Conservation (phyloP, 2,797 vertebrate species). For the Microhierax caerulescens region DNA sequence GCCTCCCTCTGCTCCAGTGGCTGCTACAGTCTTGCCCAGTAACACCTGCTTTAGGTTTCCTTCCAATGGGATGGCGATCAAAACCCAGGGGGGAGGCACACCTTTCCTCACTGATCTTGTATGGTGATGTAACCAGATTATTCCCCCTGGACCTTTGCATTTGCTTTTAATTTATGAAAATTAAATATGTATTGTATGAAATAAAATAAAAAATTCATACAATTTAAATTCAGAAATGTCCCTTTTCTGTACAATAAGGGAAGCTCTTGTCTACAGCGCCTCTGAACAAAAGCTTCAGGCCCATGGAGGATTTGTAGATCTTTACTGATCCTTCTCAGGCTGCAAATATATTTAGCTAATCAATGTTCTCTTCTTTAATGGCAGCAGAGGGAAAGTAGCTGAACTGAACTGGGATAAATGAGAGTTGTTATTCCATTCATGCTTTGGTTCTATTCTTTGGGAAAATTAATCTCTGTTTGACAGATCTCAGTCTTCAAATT, state of each 20-base stretch:
- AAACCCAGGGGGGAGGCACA: neutral
- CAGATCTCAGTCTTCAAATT: neutral
- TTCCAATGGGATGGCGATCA: neutral
- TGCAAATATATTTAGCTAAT: neutral
- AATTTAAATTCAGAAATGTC: neutral
- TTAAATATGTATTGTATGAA: too few relatives aligned
- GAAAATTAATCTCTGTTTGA: neutral
- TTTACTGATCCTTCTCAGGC: neutral
- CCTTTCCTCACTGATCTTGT: neutral
- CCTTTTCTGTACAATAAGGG: neutral
- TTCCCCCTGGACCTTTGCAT: fast-evolving
- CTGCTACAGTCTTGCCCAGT: neutral
- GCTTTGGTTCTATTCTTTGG: neutral
- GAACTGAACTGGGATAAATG: neutral
- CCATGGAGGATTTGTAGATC: neutral
- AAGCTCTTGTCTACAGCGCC: neutral
- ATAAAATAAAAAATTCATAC: too few relatives aligned
- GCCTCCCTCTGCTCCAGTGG: neutral
- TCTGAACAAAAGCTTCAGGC: neutral
- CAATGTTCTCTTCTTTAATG: neutral
- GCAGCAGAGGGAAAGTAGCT: neutral
- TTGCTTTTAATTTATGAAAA: neutral
- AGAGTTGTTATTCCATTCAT: neutral
- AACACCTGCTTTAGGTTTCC: neutral
- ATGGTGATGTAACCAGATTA: neutral